Conservation (phyloP, 2,797 vertebrate genomes). For the Monodelphis domestica region DNA sequence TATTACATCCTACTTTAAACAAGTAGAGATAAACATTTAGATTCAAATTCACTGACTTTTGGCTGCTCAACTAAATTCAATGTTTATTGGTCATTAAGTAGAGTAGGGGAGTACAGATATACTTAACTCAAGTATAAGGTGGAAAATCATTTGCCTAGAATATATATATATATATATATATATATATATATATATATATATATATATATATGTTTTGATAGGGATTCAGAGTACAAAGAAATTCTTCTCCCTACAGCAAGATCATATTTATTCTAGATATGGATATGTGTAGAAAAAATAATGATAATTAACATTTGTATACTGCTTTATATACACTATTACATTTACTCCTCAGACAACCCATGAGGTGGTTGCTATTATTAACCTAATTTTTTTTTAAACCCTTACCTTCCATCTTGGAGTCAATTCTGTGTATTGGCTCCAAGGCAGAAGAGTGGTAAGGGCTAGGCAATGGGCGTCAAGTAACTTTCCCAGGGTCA, state of each 20-base stretch:
- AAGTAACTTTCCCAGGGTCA: no score
- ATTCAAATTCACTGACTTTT: neutral
- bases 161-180: neutral
- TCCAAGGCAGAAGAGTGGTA: no score
- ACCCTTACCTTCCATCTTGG: no score
- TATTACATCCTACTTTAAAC: neutral
- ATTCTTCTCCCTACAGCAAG: neutral
- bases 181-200: neutral
- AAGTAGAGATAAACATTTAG: neutral
- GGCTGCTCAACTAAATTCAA: neutral
- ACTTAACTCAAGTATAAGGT: neutral
- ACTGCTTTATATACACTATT: neutral
- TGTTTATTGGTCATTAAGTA: neutral
- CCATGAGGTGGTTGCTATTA: accelerated
- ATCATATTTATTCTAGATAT: neutral
- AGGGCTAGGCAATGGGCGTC: no score
- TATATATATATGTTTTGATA: neutral
- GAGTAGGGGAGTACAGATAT: neutral
- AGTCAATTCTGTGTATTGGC: no score
- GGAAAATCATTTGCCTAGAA: neutral
- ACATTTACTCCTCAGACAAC: accelerated
- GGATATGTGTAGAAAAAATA: neutral
- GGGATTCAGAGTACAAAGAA: neutral
- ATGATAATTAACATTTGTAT: neutral
- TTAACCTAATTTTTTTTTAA: accelerated